Conservation (phyloP, 2,113 vertebrate genomes). For the Nothocercus nigrocapillus region DNA sequence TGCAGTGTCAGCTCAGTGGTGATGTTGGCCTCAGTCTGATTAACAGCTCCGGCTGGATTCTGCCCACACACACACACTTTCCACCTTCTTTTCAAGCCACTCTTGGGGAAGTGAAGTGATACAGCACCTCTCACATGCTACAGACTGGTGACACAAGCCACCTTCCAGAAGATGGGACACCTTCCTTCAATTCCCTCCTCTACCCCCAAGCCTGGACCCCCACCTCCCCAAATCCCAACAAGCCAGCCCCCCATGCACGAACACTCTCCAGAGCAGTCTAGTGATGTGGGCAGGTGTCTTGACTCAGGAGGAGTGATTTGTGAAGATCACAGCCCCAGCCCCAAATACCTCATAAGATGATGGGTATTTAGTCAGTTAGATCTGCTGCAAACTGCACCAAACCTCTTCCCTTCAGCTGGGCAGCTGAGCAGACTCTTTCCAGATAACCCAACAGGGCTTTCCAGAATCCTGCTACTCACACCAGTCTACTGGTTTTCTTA, state of each 20-base stretch:
- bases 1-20: background rate
- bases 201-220: background rate
- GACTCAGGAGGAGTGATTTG: background rate
- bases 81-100: background rate
- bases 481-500: background rate
- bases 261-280: background rate
- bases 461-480: background rate
- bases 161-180: background rate
- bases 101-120: background rate
- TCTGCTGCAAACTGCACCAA: background rate
- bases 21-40: background rate
- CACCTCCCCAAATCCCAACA: background rate
- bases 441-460: background rate
- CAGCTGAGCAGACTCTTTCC: background rate
- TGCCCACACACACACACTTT: background rate
- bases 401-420: background rate
- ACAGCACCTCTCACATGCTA: background rate
- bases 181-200: background rate
- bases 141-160: background rate
- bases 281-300: background rate
- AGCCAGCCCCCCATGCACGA: background rate
- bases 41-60: background rate
- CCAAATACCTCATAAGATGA: background rate
- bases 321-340: background rate
- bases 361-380: background rate